phyloP scores from a whole-genome alignment of 2,888 invertebrate genomes.

The Eristalinus sepulchralis region DNA sequence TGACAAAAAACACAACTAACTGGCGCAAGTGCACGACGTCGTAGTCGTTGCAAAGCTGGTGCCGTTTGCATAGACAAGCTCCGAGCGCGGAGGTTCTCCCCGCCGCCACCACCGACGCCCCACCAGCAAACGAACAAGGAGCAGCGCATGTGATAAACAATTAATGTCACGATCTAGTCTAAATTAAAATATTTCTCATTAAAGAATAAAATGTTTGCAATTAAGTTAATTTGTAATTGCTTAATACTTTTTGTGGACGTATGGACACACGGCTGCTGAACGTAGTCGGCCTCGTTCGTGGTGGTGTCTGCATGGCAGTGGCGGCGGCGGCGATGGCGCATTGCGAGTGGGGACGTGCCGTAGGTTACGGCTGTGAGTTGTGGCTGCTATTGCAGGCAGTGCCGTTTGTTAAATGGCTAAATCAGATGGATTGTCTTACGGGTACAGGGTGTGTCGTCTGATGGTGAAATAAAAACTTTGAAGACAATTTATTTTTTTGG shows the following conservation, averaged over 20 bases:
- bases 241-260: constrained; percentile 75
- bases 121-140: too few relatives aligned
- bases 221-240: constrained; percentile 79
- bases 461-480: too few relatives aligned
- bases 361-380: not conserved
- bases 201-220: constrained; percentile 78
- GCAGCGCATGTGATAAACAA: constrained; percentile 74
- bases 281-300: not conserved
- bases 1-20: constrained; percentile 50
- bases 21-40: constrained; percentile 65
- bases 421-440: constrained; percentile 11
- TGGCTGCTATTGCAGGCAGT: not conserved
- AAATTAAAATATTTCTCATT: constrained; percentile 78
- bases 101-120: not conserved
- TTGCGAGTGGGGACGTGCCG: not conserved
- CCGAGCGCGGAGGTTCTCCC: not conserved
- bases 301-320: not conserved
- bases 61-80: constrained; percentile 49
- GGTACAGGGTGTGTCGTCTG: not conserved
- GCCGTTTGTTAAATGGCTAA: constrained; percentile 17
- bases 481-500: too few relatives aligned
- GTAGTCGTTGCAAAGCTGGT: not conserved
- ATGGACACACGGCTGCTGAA: not conserved
- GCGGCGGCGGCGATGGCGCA: not conserved
- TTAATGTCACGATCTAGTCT: constrained; percentile 78